Evolutionary conservation across 2,888 invertebrate genomes (phyloP), one percentile per base, ranked within the genome.

Genomic region (Machimus rusticus): DNA sequence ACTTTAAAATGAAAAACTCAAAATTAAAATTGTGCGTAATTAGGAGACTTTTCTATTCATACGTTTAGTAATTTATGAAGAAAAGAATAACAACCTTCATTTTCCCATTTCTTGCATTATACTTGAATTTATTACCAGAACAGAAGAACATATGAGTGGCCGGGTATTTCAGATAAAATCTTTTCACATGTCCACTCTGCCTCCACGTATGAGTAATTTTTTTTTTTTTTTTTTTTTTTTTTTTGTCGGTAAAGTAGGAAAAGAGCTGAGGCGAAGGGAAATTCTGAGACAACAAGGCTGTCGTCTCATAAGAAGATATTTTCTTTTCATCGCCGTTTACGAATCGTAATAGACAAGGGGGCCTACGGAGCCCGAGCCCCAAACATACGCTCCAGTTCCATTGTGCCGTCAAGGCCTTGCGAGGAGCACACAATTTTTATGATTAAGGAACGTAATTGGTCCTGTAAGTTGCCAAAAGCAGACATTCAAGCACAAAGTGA

Each of bases 371-470:
- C 16, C 28, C 31, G 14, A 76, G 8, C 37, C n/a, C 6, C 76
- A 37, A n/a, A 4, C 37, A 76, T 76, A 76, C 28, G 43, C 43
- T 43, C 37, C 23, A 34, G 14, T 66, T 12, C 57, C 74, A 74
- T 85, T 74, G 74, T 34, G 55, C 39, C 37, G 19, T 85, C 43
- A 39, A 23, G 37, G 74, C n/a, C 8, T 85, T 85, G 37, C 34
- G 12, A 12, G 46, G 74, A 74, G 37, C 51, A 19, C 39, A 84
- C 85, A 74, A 85, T 85, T 85, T 85, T 85, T 74, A 74, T 85
- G 85, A 85, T 85, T 85, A 85, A 85, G 46, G 85, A 74, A 85
- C 85, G 85, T 85, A 85, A 85, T 85, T 85, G 85, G 85, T 85
- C 85, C 46, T 74, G 85, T 74, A 85, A 85, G 85, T 85, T 85